Percentiles rank a stretch among this genome's conserved stretches.
These are phyloP conservation scores for Gallinago media DNA, from an alignment of 2,113 vertebrate genomes.

Conservation along the genomic window DNA sequence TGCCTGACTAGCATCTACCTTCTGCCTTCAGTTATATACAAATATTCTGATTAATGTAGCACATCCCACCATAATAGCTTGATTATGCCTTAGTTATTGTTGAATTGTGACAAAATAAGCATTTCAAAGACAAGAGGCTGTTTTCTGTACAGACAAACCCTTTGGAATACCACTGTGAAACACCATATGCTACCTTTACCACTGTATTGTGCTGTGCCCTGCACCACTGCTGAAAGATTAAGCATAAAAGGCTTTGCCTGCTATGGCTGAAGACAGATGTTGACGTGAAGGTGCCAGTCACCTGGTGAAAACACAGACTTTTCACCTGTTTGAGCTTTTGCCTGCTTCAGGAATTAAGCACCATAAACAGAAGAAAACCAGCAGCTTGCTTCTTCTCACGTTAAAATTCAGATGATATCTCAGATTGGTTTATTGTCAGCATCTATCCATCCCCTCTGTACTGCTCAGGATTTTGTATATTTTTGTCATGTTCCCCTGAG, in stretches of 20 bases:
- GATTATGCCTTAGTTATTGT: not conserved
- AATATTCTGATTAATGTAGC: not conserved
- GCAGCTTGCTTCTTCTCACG: not conserved
- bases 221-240: not conserved
- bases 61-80: not conserved
- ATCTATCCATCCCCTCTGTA: not conserved
- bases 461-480: not conserved
- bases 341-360: not conserved
- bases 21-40: not conserved
- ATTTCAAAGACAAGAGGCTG: not conserved
- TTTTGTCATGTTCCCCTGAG: not conserved
- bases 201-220: not conserved
- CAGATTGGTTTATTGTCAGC: not conserved
- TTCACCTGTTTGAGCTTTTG: not conserved
- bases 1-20: not conserved
- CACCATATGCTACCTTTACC: not conserved
- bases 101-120: not conserved
- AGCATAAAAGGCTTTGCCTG: not conserved
- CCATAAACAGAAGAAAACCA: not conserved
- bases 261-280: not conserved
- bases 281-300: not conserved
- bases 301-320: not conserved
- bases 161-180: not conserved
- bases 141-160: not conserved
- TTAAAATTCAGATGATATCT: not conserved